Conservation (phyloP, 2,113 vertebrate genomes). For the Zingel zingel region DNA sequence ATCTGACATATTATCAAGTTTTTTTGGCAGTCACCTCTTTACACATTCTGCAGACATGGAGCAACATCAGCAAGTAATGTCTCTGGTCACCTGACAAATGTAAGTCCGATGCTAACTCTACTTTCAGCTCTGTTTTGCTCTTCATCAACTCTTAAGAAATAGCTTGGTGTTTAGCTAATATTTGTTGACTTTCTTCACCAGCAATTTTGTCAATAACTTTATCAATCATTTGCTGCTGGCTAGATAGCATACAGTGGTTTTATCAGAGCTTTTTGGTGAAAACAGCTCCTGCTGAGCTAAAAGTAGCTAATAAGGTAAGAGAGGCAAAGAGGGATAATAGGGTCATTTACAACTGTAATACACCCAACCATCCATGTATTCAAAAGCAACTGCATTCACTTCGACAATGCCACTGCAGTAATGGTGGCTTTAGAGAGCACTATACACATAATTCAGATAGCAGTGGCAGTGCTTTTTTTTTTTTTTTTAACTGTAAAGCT, state of each 20-base stretch:
- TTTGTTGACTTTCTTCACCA: background rate
- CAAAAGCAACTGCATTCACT: background rate
- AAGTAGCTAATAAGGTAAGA: background rate
- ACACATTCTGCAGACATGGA: background rate
- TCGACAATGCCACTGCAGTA: background rate
- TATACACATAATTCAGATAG: background rate
- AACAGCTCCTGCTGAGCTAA: background rate
- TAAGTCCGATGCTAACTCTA: background rate
- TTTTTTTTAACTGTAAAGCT: constrained; percentile 6
- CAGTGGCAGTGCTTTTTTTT: background rate
- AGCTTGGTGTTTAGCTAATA: background rate
- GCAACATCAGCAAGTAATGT: background rate
- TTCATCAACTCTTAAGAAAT: background rate
- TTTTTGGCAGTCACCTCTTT: background rate
- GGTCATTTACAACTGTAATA: background rate
- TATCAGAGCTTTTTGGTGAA: background rate
- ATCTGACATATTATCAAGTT: background rate
- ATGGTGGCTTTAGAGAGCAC: background rate
- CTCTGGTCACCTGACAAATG: background rate
- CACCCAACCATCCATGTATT: background rate
- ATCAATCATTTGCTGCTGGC: background rate
- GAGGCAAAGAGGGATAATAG: background rate
- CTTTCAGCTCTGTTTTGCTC: background rate
- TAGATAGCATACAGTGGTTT: background rate
- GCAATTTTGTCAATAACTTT: background rate